Conservation (phyloP, 2,888 invertebrate species). For the Heliconius hortense region DNA sequence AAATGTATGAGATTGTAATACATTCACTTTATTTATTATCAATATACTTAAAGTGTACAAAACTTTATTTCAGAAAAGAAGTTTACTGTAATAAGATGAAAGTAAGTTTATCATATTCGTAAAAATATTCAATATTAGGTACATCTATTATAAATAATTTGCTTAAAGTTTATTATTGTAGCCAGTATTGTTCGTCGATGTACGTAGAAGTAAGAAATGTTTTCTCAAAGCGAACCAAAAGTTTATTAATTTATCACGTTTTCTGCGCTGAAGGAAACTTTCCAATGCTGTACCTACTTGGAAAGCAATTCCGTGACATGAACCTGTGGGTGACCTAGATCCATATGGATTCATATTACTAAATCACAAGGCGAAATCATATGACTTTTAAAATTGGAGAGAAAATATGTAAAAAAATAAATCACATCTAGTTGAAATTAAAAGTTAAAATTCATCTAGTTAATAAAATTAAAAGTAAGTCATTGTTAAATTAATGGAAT, state of each 20-base stretch:
- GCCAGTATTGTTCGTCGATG: conserved; percentile 12
- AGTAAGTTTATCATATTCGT: no score
- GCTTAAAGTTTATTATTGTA: conserved; percentile 1
- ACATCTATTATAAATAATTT: neutral
- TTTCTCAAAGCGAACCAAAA: conserved; percentile 33
- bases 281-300: conserved; percentile 12
- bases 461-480: no score
- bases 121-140: neutral
- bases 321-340: conserved; percentile 31
- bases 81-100: no score
- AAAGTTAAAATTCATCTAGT: no score
- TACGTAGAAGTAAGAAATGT: conserved; percentile 25
- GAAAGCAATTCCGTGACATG: conserved; percentile 37
- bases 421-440: no score
- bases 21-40: no score
- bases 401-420: neutral
- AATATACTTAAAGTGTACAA: no score
- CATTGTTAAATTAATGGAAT: no score
- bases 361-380: neutral
- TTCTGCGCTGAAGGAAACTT: conserved; percentile 38
- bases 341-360: conserved; percentile 16
- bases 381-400: neutral
- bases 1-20: no score
- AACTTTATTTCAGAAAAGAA: no score
- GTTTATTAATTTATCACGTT: conserved; percentile 42